Evolutionary conservation across 2,797 vertebrate genomes (phyloP).

Genomic region (Rhinophrynus dorsalis): DNA sequence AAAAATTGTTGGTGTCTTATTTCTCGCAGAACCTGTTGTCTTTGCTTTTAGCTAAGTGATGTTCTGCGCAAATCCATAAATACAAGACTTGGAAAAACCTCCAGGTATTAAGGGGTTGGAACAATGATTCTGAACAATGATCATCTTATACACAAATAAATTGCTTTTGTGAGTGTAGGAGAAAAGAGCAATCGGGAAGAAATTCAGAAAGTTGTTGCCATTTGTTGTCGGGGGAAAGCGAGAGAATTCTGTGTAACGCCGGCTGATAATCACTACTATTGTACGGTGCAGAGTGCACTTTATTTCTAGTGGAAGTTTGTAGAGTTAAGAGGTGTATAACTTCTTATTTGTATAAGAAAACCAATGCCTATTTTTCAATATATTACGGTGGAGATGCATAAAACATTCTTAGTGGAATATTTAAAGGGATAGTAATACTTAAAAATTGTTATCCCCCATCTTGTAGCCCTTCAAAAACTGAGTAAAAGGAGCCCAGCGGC

Average conservation of each 20-base stretch:
- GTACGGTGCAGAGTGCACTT: neutral
- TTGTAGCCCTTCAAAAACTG: too few species aligned
- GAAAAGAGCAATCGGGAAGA: neutral
- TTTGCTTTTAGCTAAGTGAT: constrained; percentile 41
- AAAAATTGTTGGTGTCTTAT: constrained; percentile 39
- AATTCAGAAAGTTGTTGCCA: neutral
- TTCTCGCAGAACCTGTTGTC: constrained; percentile 27
- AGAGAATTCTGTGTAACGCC: neutral
- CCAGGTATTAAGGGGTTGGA: constrained; percentile 20
- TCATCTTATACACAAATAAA: constrained; percentile 26
- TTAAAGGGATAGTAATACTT: too few species aligned
- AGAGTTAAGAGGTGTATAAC: too few species aligned
- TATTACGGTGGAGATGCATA: too few species aligned
- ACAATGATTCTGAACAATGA: neutral
- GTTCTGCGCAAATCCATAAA: constrained; percentile 26
- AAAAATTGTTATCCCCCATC: too few species aligned
- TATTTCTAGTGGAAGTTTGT: neutral
- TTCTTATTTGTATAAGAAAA: too few species aligned
- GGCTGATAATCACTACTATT: neutral
- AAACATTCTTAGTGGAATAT: too few species aligned
- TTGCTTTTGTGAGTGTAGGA: neutral
- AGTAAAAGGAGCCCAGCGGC: too few species aligned
- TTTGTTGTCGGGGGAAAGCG: neutral
- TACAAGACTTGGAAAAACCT: constrained; percentile 19
- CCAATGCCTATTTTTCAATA: too few species aligned